Evolutionary conservation across 1,140 invertebrate genomes (phyloP).

Genomic region (Drosophila orena): DNA sequence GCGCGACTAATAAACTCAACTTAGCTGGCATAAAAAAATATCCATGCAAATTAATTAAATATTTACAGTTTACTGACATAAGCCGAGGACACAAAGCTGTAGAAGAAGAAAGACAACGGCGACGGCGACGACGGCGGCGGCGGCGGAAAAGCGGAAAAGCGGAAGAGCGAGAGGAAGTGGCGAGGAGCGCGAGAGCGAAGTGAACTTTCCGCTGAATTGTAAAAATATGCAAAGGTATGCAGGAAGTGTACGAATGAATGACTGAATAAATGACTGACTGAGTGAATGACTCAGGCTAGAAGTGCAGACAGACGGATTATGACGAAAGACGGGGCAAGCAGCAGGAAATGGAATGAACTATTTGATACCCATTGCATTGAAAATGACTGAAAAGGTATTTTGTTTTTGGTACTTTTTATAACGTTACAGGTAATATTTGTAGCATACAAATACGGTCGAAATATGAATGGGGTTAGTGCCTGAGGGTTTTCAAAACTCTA

Average conservation of each 20-base stretch:
- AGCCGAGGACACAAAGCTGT: slow-evolving; percentile 42
- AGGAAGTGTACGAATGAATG: slow-evolving; percentile 47
- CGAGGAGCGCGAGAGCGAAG: slow-evolving; percentile 39
- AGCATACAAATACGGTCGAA: no score
- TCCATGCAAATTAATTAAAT: slow-evolving; percentile 83
- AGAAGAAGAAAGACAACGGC: slow-evolving; percentile 9
- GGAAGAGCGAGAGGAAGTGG: slow-evolving; percentile 21
- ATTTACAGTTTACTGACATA: slow-evolving; percentile 81
- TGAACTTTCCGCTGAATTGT: slow-evolving; percentile 79
- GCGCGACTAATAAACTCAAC: slow-evolving; percentile 77
- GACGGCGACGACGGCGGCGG: not conserved
- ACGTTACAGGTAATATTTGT: no score
- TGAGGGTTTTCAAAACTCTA: no score
- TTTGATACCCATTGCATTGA: slow-evolving; percentile 6
- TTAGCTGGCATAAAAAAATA: slow-evolving; percentile 77
- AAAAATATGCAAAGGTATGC: slow-evolving; percentile 82
- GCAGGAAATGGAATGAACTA: no score
- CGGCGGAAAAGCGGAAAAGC: slow-evolving; percentile 7
- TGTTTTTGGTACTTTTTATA: no score
- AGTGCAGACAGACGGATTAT: slow-evolving; percentile 36
- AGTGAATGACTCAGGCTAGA: slow-evolving; percentile 27
- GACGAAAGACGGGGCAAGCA: not conserved
- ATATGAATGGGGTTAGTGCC: no score
- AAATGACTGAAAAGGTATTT: not conserved
- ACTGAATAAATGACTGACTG: slow-evolving; percentile 50